Conservation (phyloP, 2,888 invertebrate genomes). For the Trissolcus brochymenae region DNA sequence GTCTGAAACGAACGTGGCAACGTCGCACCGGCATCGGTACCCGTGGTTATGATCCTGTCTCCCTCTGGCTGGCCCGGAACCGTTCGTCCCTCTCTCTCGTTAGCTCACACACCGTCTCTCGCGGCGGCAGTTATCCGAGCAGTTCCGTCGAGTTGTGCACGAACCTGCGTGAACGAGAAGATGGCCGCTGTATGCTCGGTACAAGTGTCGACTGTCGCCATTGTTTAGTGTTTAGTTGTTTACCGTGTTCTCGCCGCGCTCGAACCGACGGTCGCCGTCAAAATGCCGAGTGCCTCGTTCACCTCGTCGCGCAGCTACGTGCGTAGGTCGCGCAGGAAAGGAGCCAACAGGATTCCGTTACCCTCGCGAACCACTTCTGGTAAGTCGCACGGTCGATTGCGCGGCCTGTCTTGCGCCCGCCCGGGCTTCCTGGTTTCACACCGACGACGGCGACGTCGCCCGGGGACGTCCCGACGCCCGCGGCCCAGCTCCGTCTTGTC, state of each 20-base stretch:
- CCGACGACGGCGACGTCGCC: conserved; percentile 16
- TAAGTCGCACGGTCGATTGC: conserved; percentile 77
- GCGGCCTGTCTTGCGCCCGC: neutral
- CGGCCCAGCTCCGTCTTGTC: neutral
- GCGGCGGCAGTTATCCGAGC: conserved; percentile 64
- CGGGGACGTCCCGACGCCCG: neutral
- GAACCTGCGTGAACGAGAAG: conserved; percentile 81
- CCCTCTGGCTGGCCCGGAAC: neutral
- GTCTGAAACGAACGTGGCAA: neutral
- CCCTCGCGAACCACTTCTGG: conserved; percentile 89
- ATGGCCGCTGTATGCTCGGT: conserved; percentile 87
- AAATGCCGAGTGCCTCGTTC: conserved; percentile 97
- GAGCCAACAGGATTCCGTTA: conserved; percentile 89
- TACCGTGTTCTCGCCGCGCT: conserved; percentile 52
- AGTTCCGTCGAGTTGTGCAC: conserved; percentile 60
- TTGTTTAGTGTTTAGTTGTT: conserved; percentile 82
- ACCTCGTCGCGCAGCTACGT: conserved; percentile 94
- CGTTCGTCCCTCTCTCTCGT: conserved; percentile 8
- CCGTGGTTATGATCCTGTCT: neutral
- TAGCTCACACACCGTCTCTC: conserved; percentile 53
- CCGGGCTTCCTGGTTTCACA: neutral
- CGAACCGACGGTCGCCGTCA: conserved; percentile 69
- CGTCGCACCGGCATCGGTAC: conserved; percentile 1
- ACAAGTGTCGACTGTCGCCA: conserved; percentile 89
- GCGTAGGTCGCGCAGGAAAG: conserved; percentile 94